Percentiles rank a stretch among this genome's conserved stretches.
Conservation (phyloP, 2,888 invertebrate species). For the Pterostichus madidus region DNA sequence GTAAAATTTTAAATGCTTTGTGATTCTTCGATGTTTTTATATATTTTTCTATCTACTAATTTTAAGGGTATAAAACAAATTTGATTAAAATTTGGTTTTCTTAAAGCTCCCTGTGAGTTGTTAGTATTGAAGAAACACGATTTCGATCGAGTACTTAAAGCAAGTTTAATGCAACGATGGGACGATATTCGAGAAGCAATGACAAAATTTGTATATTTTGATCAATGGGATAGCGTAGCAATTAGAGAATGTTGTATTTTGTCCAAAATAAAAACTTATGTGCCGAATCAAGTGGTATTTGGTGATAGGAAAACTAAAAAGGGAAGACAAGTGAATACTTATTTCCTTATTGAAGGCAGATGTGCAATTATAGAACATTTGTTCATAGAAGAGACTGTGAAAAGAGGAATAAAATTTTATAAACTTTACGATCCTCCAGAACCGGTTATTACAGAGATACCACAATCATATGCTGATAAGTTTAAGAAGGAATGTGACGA, state of each 20-base stretch:
- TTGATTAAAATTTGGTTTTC: neutral
- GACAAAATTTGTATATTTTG: constrained; percentile 83
- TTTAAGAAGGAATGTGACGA: neutral
- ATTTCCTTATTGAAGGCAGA: constrained; percentile 81
- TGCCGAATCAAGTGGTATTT: constrained; percentile 79
- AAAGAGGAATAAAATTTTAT: constrained; percentile 76
- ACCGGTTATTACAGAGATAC: neutral
- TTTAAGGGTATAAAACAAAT: neutral
- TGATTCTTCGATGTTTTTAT: too few species aligned
- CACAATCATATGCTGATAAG: neutral
- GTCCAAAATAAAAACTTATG: constrained; percentile 81
- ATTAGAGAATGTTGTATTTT: constrained; percentile 84
- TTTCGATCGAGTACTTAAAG: constrained; percentile 81
- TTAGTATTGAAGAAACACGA: constrained; percentile 82
- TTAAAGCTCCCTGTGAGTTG: constrained; percentile 81
- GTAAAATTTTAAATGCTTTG: too few species aligned
- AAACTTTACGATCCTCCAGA: constrained; percentile 77
- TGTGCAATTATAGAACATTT: constrained; percentile 82
- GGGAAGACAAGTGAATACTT: constrained; percentile 76
- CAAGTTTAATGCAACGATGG: constrained; percentile 82
- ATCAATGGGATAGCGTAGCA: constrained; percentile 80
- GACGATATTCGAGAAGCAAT: constrained; percentile 81
- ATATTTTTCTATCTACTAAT: too few species aligned
- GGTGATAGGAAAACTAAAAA: constrained; percentile 79
- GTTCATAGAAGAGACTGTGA: constrained; percentile 75